Evolutionary conservation across 2,797 vertebrate genomes (phyloP).

Genomic region (Prionace glauca): DNA sequence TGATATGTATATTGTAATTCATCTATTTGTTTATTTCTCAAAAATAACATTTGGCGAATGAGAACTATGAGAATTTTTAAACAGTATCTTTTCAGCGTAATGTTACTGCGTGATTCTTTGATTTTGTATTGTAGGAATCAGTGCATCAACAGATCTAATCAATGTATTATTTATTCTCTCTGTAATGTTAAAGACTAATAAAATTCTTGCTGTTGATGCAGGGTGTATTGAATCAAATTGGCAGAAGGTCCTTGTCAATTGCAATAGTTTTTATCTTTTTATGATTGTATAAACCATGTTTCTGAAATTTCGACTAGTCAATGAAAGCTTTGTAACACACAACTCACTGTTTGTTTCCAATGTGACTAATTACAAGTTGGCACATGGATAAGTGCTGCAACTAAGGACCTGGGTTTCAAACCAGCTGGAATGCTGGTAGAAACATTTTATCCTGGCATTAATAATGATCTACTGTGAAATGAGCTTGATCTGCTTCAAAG

Average conservation of each 20-base stretch:
- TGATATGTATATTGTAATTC: background rate
- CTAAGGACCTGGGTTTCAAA: background rate
- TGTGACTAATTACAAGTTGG: background rate
- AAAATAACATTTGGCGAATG: background rate
- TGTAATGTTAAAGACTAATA: background rate
- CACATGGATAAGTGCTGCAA: slow-evolving; percentile 1
- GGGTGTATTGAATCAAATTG: background rate
- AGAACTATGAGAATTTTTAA: background rate
- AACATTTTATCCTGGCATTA: background rate
- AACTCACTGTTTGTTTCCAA: background rate
- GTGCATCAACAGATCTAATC: background rate
- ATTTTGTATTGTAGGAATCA: background rate
- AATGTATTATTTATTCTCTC: background rate
- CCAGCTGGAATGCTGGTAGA: background rate
- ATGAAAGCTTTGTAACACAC: background rate
- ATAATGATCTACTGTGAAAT: background rate
- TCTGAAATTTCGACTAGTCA: background rate
- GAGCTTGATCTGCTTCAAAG: background rate
- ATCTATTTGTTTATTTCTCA: background rate
- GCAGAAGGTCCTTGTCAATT: background rate
- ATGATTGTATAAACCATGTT: background rate
- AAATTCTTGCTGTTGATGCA: background rate
- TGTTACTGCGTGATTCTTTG: background rate
- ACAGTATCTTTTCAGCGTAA: background rate
- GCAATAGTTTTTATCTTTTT: background rate